phyloP scores from a whole-genome alignment of 2,888 invertebrate genomes.

The Cistogaster globosa region DNA sequence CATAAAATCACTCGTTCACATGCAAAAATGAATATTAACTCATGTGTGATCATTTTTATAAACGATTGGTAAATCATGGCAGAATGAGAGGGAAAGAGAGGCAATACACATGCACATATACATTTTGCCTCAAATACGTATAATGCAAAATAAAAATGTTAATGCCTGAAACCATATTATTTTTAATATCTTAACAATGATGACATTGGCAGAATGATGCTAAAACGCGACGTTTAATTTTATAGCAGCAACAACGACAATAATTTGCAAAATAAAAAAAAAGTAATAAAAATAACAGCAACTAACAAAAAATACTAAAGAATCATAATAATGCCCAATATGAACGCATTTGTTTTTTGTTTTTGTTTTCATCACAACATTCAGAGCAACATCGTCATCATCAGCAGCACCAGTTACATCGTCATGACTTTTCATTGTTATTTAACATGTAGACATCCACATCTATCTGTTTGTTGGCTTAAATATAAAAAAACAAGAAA shows the following conservation, averaged over 20 bases:
- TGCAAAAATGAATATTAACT: conserved; percentile 41
- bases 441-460: conserved; percentile 45
- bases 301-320: conserved; percentile 35
- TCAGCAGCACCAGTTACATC: conserved; percentile 10
- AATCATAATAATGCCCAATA: conserved; percentile 78
- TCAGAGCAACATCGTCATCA: conserved; percentile 41
- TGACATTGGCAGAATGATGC: conserved; percentile 72
- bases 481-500: too few species aligned
- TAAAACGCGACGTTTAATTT: conserved; percentile 72
- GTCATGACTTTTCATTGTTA: conserved; percentile 36
- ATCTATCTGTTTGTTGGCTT: conserved; percentile 48
- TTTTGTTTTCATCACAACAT: conserved; percentile 49
- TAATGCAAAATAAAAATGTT: conserved; percentile 52
- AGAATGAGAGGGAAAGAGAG: not conserved
- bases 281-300: not conserved
- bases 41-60: conserved; percentile 45
- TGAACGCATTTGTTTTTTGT: conserved; percentile 61
- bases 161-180: conserved; percentile 68
- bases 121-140: conserved; percentile 24
- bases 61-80: not conserved
- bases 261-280: conserved; percentile 38
- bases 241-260: conserved; percentile 69
- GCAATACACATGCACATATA: not conserved
- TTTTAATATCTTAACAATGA: conserved; percentile 72
- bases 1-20: conserved; percentile 43